Conservation (phyloP, 2,113 vertebrate genomes). For the Calyptomena viridis region DNA sequence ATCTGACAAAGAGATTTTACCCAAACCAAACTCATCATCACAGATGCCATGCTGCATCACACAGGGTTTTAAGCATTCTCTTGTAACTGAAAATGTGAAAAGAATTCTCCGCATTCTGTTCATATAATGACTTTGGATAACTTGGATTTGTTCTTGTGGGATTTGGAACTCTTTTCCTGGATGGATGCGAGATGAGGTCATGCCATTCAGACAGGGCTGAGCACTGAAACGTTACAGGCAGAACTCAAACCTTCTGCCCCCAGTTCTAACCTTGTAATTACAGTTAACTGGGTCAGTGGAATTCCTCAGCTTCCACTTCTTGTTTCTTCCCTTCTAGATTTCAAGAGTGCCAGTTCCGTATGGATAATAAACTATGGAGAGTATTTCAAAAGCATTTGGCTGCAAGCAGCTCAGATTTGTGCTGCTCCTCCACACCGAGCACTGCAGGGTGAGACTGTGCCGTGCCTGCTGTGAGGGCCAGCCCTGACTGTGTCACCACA, state of each 20-base stretch:
- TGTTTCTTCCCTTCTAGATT: neutral
- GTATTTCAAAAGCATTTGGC: neutral
- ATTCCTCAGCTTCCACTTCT: conserved; percentile 31
- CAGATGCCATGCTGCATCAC: neutral
- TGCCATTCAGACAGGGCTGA: conserved; percentile 15
- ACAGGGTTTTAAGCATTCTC: neutral
- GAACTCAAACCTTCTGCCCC: conserved; percentile 9
- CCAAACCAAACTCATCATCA: neutral
- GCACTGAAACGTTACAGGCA: conserved; percentile 12
- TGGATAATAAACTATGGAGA: neutral
- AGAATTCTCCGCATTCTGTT: neutral
- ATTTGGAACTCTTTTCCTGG: conserved; percentile 44
- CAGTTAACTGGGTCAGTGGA: conserved; percentile 43
- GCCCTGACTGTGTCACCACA: neutral
- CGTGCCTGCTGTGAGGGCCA: neutral
- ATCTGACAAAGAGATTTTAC: neutral
- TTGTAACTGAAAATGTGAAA: neutral
- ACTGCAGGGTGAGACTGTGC: neutral
- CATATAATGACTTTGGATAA: conserved; percentile 36
- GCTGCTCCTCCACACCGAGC: neutral
- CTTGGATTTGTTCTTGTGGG: conserved; percentile 22
- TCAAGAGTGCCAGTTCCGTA: neutral
- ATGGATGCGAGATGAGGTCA: conserved; percentile 56
- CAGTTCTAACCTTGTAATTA: conserved; percentile 9
- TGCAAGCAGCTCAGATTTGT: neutral